Conservation (phyloP, 2,113 vertebrate species). For the Caranx melampygus region DNA sequence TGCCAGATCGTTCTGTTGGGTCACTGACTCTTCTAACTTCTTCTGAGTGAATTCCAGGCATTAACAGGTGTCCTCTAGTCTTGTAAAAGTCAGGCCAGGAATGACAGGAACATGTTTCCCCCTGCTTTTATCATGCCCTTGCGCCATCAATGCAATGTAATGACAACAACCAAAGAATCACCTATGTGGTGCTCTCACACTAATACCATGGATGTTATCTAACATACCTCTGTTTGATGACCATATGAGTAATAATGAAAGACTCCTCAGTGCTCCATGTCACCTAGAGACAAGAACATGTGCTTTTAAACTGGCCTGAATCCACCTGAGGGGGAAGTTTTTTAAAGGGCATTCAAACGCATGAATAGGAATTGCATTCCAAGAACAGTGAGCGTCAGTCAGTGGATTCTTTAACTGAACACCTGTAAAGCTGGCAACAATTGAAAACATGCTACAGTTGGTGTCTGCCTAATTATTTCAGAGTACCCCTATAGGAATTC, state of each 20-base stretch:
- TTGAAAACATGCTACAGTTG: not conserved
- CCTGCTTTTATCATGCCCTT: not conserved
- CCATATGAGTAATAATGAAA: conserved; percentile 2
- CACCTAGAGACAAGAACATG: conserved; percentile 12
- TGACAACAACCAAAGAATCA: conserved; percentile 11
- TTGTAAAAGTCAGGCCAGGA: conserved; percentile 1
- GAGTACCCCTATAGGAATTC: not conserved
- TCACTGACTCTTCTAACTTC: conserved; percentile 5
- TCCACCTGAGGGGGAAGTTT: not conserved
- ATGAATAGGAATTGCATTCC: not conserved
- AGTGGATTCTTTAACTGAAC: conserved; percentile 23
- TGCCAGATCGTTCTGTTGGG: conserved; percentile 7
- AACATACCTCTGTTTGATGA: not conserved
- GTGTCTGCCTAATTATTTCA: not conserved
- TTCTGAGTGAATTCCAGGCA: conserved; percentile 9
- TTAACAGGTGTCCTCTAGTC: conserved; percentile 41
- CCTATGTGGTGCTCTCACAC: not conserved
- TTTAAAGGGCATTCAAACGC: not conserved
- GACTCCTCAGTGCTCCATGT: conserved; percentile 13
- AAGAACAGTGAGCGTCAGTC: not conserved
- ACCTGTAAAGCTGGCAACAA: conserved; percentile 1
- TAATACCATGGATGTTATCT: conserved; percentile 41
- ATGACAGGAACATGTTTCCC: not conserved
- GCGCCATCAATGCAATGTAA: not conserved
- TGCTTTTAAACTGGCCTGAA: not conserved